Conservation (phyloP, 2,888 invertebrate genomes). For the Limulus polyphemus region DNA sequence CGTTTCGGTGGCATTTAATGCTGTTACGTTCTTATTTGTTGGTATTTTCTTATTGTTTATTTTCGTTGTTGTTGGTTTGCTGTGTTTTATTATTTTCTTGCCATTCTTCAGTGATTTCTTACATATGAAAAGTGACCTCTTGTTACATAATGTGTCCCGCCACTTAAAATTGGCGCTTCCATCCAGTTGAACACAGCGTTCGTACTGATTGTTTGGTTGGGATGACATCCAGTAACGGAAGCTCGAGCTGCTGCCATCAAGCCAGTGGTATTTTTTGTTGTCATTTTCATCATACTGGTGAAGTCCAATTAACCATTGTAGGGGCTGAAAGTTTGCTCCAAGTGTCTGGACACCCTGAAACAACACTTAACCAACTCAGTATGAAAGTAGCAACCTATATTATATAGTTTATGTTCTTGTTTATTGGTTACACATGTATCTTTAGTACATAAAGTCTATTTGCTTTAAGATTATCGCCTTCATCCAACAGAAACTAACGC, state of each 20-base stretch:
- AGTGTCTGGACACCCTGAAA: constrained; percentile 18
- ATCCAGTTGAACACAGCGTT: constrained; percentile 20
- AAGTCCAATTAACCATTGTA: constrained; percentile 21
- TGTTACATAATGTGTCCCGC: constrained; percentile 20
- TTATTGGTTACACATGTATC: too few species aligned
- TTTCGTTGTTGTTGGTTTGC: too few species aligned
- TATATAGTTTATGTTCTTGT: too few species aligned
- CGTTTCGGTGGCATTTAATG: too few species aligned
- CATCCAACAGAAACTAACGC: too few species aligned
- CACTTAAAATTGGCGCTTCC: constrained; percentile 21
- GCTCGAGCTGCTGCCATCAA: constrained; percentile 20
- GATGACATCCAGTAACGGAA: constrained; percentile 21
- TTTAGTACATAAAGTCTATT: too few species aligned
- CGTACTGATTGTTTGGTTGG: constrained; percentile 21
- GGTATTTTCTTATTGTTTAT: too few species aligned
- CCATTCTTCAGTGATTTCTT: constrained; percentile 4
- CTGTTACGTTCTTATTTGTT: too few species aligned
- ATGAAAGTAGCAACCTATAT: too few species aligned
- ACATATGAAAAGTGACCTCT: constrained; percentile 18
- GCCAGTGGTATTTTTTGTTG: constrained; percentile 15
- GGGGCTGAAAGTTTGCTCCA: constrained; percentile 18
- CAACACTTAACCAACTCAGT: not conserved
- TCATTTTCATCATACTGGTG: constrained; percentile 17
- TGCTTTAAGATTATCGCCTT: too few species aligned
- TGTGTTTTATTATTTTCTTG: too few species aligned